phyloP scores from a whole-genome alignment of 2,888 invertebrate genomes.

The Lithophane socia region DNA sequence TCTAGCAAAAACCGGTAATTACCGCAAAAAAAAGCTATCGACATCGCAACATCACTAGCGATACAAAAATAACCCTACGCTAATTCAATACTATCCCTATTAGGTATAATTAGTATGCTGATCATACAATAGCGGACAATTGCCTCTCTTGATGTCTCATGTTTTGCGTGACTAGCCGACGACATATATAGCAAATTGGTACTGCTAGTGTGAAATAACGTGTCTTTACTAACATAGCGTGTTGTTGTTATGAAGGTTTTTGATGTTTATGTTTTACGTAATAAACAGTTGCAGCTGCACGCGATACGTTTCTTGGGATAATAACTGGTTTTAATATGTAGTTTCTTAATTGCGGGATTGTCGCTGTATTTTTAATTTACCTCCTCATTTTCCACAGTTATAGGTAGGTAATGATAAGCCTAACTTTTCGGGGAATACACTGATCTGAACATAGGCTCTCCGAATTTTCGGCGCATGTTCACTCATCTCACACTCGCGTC shows the following conservation, averaged over 20 bases:
- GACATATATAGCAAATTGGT: constrained; percentile 7
- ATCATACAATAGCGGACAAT: constrained; percentile 38
- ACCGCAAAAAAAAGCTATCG: constrained; percentile 42
- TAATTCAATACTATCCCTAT: constrained; percentile 44
- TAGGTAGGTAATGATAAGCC: neutral
- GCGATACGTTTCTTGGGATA: constrained; percentile 6
- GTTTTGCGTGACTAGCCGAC: constrained; percentile 6
- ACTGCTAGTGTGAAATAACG: neutral
- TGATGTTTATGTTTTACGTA: constrained; percentile 19
- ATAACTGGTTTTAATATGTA: neutral
- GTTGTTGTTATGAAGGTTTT: neutral
- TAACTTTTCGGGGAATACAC: too few relatives aligned
- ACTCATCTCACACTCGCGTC: too few relatives aligned
- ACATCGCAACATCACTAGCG: constrained; percentile 49
- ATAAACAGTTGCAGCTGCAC: constrained; percentile 21
- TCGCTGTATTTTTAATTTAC: neutral
- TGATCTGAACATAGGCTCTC: too few relatives aligned
- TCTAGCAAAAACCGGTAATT: constrained; percentile 47
- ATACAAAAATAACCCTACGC: constrained; percentile 50
- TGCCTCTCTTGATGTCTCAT: constrained; percentile 34
- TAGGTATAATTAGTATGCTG: constrained; percentile 49
- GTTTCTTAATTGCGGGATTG: neutral
- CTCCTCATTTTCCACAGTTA: neutral
- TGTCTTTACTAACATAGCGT: neutral
- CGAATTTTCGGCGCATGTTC: too few relatives aligned